A percentile compares a stretch with the other conserved stretches of the same genome.
These are phyloP conservation scores for Eulithis testata DNA, from an alignment of 2,888 invertebrate genomes.

Conservation along the genomic window DNA sequence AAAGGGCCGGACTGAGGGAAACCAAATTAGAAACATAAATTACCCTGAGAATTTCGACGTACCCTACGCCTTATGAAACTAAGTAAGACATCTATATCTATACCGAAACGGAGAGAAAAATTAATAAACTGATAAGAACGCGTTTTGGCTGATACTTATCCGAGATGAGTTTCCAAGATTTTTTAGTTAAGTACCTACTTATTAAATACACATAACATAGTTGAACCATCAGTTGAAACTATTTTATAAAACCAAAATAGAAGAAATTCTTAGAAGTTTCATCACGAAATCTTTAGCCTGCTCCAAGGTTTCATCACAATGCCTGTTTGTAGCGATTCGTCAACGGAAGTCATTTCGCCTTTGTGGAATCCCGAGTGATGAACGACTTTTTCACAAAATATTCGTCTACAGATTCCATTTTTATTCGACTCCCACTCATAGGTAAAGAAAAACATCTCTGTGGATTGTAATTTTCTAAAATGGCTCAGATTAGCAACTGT, in stretches of 20 bases:
- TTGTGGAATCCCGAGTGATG: conserved; percentile 18
- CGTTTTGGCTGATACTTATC: too few relatives aligned
- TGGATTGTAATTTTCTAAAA: background rate
- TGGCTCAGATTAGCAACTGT: too few relatives aligned
- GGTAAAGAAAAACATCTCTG: too few relatives aligned
- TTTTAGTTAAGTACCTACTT: too few relatives aligned
- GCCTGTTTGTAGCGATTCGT: conserved; percentile 19
- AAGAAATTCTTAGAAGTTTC: conserved; percentile 5
- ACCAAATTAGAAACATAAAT: conserved; percentile 29
- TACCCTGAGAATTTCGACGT: conserved; percentile 13
- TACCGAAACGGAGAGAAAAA: background rate
- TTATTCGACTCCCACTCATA: background rate
- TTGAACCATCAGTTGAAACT: too few relatives aligned
- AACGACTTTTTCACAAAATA: conserved; percentile 20
- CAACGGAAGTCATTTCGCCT: conserved; percentile 24
- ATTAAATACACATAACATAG: too few relatives aligned
- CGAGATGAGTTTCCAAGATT: too few relatives aligned
- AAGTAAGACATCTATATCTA: background rate
- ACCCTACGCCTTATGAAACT: background rate
- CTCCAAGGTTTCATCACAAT: conserved; percentile 19
- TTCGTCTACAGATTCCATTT: conserved; percentile 8
- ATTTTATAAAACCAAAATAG: too few relatives aligned
- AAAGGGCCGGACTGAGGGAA: conserved; percentile 23
- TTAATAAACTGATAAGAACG: too few relatives aligned
- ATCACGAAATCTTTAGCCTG: conserved; percentile 11